phyloP scores from a whole-genome alignment of 2,888 invertebrate genomes.

The Neoitamus cyanurus region DNA sequence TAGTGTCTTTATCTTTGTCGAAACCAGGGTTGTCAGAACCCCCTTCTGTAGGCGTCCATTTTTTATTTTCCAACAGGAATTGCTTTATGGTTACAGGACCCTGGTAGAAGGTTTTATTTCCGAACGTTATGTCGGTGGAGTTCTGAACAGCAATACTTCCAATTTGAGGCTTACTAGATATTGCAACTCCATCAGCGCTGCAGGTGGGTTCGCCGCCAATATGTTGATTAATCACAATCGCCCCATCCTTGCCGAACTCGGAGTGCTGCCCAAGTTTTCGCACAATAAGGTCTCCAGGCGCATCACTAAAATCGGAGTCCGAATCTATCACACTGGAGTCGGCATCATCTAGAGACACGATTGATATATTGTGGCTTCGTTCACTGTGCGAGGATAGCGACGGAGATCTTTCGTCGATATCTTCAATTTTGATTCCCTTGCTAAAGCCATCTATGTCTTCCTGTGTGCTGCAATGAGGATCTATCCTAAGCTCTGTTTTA shows the following conservation, averaged over 20 bases:
- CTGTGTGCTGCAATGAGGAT: neutral
- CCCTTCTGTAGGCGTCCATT: conserved; percentile 49
- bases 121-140: conserved; percentile 79
- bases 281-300: conserved; percentile 58
- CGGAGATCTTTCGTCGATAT: conserved; percentile 6
- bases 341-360: conserved; percentile 62
- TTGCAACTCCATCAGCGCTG: neutral
- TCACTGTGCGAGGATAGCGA: conserved; percentile 34
- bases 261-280: conserved; percentile 63
- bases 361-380: conserved; percentile 62
- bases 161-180: conserved; percentile 63
- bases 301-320: conserved; percentile 59
- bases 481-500: neutral
- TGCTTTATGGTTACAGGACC: conserved; percentile 84
- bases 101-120: conserved; percentile 80
- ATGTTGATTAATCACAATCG: conserved; percentile 46
- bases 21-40: conserved; percentile 60
- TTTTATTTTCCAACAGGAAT: conserved; percentile 69
- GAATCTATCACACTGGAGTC: conserved; percentile 63
- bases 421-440: conserved; percentile 16
- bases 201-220: neutral
- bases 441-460: neutral
- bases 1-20: conserved; percentile 50
- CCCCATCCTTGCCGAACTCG: conserved; percentile 44
- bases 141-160: conserved; percentile 75